A percentile compares a stretch with the other conserved stretches of the same genome.
Conservation (phyloP, 1,140 invertebrate genomes). For the Zaprionus davidi region DNA sequence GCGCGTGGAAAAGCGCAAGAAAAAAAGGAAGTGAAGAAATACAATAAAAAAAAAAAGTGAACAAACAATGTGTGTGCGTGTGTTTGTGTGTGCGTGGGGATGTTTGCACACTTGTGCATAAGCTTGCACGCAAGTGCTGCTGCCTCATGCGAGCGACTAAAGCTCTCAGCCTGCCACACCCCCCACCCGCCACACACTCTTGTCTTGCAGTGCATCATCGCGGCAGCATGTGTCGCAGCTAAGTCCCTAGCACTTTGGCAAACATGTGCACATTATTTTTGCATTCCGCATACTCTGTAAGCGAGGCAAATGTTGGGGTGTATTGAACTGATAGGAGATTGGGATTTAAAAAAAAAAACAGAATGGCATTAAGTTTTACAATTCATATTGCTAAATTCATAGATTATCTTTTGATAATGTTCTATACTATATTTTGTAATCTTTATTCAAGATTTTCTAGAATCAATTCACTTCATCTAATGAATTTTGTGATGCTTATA, state of each 20-base stretch:
- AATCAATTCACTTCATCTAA: too few relatives aligned
- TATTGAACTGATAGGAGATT: not conserved
- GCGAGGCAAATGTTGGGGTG: not conserved
- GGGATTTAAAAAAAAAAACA: not conserved
- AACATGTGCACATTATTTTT: constrained; percentile 52
- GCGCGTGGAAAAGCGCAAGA: constrained; percentile 65
- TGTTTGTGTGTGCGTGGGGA: not conserved
- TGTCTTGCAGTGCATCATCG: constrained; percentile 18
- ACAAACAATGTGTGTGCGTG: constrained; percentile 55
- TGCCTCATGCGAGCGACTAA: constrained; percentile 49
- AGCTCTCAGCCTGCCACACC: constrained; percentile 24
- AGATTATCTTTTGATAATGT: too few relatives aligned
- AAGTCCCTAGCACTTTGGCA: constrained; percentile 62
- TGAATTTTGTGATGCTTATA: too few relatives aligned
- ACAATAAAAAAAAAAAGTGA: constrained; percentile 42
- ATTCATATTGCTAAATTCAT: too few relatives aligned
- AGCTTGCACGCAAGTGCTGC: constrained; percentile 19
- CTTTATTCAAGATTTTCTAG: too few relatives aligned
- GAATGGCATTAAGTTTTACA: too few relatives aligned
- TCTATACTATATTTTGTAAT: too few relatives aligned
- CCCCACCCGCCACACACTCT: constrained; percentile 18
- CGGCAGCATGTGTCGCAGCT: constrained; percentile 38
- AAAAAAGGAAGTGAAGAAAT: constrained; percentile 7
- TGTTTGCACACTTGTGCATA: constrained; percentile 5
- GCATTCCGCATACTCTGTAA: constrained; percentile 42